Conservation (phyloP, 2,797 vertebrate species). For the Cacajao melanocephalus region DNA sequence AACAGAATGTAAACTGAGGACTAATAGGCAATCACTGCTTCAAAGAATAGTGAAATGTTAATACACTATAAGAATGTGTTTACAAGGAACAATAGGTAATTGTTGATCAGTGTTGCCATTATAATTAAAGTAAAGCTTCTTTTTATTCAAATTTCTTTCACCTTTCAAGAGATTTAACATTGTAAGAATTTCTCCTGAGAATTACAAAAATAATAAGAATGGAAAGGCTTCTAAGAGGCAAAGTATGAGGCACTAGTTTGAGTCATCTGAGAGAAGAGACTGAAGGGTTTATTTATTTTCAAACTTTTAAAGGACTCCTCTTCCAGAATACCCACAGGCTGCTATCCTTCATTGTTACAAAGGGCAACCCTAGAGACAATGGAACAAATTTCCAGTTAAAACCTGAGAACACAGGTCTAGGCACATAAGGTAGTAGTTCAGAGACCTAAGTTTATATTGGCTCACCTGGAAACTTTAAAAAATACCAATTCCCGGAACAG, state of each 20-base stretch:
- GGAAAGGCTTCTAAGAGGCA: background rate
- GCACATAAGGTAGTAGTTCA: background rate
- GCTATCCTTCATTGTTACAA: background rate
- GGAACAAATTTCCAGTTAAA: background rate
- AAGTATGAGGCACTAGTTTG: background rate
- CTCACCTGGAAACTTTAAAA: background rate
- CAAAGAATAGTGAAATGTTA: background rate
- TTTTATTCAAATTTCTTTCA: background rate
- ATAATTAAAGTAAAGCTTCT: background rate
- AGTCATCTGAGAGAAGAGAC: background rate
- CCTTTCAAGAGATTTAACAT: conserved; percentile 28
- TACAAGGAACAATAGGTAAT: background rate
- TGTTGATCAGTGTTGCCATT: background rate
- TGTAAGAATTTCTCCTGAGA: background rate
- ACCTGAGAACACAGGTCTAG: background rate
- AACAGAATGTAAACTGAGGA: background rate
- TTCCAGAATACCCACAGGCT: background rate
- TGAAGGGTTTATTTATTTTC: background rate
- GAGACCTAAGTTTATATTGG: background rate
- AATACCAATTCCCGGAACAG: background rate
- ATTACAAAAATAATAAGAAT: background rate
- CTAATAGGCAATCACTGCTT: background rate
- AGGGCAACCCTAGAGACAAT: background rate
- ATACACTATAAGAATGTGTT: background rate
- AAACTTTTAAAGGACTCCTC: background rate